These are phyloP conservation scores for Phoeniculus purpureus DNA, from an alignment of 2,797 vertebrate species.

Conservation along the genomic window DNA sequence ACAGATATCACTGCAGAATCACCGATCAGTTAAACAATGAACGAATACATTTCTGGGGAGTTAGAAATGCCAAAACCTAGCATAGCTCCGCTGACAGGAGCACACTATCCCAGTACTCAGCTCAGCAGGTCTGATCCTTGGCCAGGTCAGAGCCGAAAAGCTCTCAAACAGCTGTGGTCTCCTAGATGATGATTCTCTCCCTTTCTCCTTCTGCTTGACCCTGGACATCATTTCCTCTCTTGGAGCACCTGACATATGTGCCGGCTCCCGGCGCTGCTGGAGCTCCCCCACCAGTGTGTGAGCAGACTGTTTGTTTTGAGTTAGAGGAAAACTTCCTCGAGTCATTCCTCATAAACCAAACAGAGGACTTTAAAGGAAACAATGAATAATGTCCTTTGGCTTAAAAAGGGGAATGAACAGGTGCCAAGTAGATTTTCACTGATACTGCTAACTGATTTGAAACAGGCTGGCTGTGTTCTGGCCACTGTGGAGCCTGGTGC, in stretches of 20 bases:
- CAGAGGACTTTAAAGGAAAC: conserved; percentile 66
- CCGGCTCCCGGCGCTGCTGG: neutral
- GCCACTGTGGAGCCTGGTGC: neutral
- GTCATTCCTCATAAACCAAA: conserved; percentile 60
- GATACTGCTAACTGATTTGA: conserved; percentile 65
- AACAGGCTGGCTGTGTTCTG: conserved; percentile 41
- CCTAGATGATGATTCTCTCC: neutral
- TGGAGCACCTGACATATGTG: neutral
- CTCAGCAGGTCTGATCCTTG: neutral
- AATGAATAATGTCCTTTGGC: conserved; percentile 65
- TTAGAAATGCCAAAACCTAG: neutral
- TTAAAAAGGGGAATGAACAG: conserved; percentile 55
- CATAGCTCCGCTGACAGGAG: neutral
- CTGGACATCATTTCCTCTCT: conserved; percentile 12
- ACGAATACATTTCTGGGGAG: neutral
- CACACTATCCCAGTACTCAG: neutral
- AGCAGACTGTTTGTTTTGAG: conserved; percentile 61
- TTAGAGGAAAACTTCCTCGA: conserved; percentile 63
- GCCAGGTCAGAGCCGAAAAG: neutral
- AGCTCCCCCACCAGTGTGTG: neutral
- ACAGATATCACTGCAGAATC: neutral
- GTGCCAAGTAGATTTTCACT: conserved; percentile 54
- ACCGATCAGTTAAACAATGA: neutral
- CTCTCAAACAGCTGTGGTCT: neutral
- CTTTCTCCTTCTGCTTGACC: neutral